These are phyloP conservation scores for Cryptocephalus primarius DNA, from an alignment of 2,888 invertebrate species.

Conservation along the genomic window DNA sequence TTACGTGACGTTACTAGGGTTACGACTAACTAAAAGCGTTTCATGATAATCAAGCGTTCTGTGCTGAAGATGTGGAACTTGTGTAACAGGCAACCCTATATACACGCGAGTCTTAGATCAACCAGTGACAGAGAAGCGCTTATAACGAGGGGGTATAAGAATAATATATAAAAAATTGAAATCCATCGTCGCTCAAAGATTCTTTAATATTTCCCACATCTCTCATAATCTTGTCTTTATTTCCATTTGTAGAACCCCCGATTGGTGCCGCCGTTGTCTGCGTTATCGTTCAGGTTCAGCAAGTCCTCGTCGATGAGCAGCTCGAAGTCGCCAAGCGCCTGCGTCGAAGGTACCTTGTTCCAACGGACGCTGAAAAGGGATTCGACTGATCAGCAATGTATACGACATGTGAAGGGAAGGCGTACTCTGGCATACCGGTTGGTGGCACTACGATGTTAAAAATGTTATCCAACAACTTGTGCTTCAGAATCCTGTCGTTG, in stretches of 20 bases:
- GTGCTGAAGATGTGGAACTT: no score
- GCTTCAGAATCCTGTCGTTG: constrained; percentile 87
- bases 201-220: not conserved
- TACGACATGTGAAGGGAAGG: no score
- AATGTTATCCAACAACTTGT: constrained; percentile 87
- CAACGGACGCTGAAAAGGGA: constrained; percentile 48
- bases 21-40: no score
- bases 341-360: constrained; percentile 68
- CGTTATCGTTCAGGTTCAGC: constrained; percentile 45
- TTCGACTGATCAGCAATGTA: constrained; percentile 29
- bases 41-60: no score
- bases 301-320: constrained; percentile 75
- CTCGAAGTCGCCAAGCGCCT: constrained; percentile 76
- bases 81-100: no score
- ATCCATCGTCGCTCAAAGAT: no score
- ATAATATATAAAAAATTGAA: no score
- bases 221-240: constrained; percentile 9
- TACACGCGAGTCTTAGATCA: no score
- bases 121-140: no score
- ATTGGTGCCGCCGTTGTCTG: constrained; percentile 17
- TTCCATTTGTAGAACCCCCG: constrained; percentile 25
- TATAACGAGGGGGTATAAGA: no score
- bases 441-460: constrained; percentile 82
- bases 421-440: constrained; percentile 47
- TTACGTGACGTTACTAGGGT: no score